These are phyloP conservation scores for Glaucomys volans DNA, from an alignment of 2,113 vertebrate genomes.

Conservation along the genomic window DNA sequence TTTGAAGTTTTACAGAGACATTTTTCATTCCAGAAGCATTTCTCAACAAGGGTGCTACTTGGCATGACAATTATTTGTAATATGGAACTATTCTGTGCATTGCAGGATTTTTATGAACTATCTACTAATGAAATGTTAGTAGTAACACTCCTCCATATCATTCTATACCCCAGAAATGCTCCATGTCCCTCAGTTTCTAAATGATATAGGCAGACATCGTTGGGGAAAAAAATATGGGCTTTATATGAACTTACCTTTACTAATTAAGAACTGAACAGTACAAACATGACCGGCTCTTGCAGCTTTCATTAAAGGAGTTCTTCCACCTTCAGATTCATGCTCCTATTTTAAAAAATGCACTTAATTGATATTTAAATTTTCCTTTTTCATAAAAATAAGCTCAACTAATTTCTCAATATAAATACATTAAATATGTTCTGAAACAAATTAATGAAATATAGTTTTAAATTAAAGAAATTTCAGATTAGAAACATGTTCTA, in stretches of 20 bases:
- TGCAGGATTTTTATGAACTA: background rate
- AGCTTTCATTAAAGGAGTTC: conserved; percentile 99
- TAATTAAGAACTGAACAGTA: conserved; percentile 99
- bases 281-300: conserved; percentile 99
- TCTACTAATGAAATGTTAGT: background rate
- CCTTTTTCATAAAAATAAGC: conserved; percentile 26
- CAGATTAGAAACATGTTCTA: background rate
- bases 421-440: conserved; percentile 48
- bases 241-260: conserved; percentile 91
- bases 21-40: background rate
- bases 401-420: conserved; percentile 5
- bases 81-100: background rate
- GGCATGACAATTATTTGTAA: background rate
- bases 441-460: conserved; percentile 5
- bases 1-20: background rate
- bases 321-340: conserved; percentile 98
- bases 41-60: background rate
- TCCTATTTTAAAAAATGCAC: conserved; percentile 88
- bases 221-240: background rate
- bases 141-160: background rate
- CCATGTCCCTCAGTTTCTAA: background rate
- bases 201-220: background rate
- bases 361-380: conserved; percentile 29
- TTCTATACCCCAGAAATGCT: background rate
- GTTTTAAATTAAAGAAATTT: conserved; percentile 34